Conservation (phyloP, 2,888 invertebrate species). For the Pachymerium ferrugineum region DNA sequence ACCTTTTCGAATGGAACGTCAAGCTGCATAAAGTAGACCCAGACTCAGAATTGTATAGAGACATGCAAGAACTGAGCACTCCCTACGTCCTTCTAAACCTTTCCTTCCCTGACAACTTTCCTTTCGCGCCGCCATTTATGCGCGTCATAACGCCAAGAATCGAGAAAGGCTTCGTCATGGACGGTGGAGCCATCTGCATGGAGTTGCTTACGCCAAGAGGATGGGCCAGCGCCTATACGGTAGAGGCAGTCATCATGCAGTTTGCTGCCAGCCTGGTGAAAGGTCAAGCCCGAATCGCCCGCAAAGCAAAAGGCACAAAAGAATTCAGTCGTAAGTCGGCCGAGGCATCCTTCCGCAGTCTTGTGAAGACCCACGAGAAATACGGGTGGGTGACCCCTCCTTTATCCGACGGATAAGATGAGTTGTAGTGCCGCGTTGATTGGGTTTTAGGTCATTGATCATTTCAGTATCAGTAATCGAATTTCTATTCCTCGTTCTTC, state of each 20-base stretch:
- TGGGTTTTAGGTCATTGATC: too few relatives aligned
- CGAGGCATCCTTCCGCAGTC: conserved; percentile 79
- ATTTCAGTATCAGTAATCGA: too few relatives aligned
- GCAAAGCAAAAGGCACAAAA: conserved; percentile 62
- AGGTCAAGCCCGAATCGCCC: conserved; percentile 61
- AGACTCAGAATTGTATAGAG: conserved; percentile 65
- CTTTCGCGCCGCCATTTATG: conserved; percentile 79
- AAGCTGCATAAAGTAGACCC: conserved; percentile 73
- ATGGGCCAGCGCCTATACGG: conserved; percentile 81
- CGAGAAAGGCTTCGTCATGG: conserved; percentile 80
- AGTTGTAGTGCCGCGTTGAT: not conserved
- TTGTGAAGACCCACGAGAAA: conserved; percentile 84
- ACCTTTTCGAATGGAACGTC: conserved; percentile 82
- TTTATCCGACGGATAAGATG: conserved; percentile 69
- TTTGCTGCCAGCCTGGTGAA: conserved; percentile 83
- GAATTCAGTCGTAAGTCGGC: conserved; percentile 59
- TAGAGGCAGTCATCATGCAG: conserved; percentile 82
- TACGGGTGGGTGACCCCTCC: conserved; percentile 88
- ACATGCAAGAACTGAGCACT: conserved; percentile 71
- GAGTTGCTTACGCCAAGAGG: conserved; percentile 74
- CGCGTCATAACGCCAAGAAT: conserved; percentile 63
- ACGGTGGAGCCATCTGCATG: conserved; percentile 79
- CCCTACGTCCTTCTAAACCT: conserved; percentile 61
- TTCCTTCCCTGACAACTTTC: conserved; percentile 77
- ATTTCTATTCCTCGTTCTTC: not conserved